These are phyloP conservation scores for Lordiphosa stackelbergi DNA, from an alignment of 1,140 invertebrate species.

Conservation along the genomic window DNA sequence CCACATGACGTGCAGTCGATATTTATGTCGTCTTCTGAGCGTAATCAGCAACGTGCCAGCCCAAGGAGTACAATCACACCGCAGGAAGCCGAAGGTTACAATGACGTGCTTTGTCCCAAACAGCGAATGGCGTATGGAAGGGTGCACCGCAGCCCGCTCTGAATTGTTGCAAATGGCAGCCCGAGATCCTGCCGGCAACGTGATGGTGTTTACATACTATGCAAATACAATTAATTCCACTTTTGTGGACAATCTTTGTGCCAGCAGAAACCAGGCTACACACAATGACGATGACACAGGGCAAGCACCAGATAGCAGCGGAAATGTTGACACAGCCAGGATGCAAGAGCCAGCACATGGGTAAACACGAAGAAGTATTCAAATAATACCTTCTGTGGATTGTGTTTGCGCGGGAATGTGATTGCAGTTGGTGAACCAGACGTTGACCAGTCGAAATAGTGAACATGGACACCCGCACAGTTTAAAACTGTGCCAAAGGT, in stretches of 20 bases:
- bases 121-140: conserved; percentile 20
- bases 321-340: conserved; percentile 53
- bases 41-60: conserved; percentile 68
- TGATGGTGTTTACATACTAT: conserved; percentile 73
- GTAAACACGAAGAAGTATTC: too few species aligned
- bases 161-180: conserved; percentile 28
- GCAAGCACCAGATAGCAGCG: conserved; percentile 25
- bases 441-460: too few species aligned
- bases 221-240: conserved; percentile 74
- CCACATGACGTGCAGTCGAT: conserved; percentile 53
- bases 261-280: conserved; percentile 20
- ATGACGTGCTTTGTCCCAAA: conserved; percentile 21
- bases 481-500: too few species aligned
- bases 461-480: too few species aligned
- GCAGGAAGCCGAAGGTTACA: conserved; percentile 67
- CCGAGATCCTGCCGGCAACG: conserved; percentile 51
- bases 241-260: conserved; percentile 65
- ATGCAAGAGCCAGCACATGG: conserved; percentile 26
- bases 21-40: conserved; percentile 42
- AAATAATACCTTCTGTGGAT: too few species aligned
- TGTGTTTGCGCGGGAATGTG: too few species aligned
- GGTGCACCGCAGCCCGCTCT: conserved; percentile 21
- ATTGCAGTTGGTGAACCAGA: too few species aligned
- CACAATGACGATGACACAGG: conserved; percentile 9
- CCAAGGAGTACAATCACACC: conserved; percentile 48